Conservation (phyloP, 2,113 vertebrate species). For the Junco hyemalis region DNA sequence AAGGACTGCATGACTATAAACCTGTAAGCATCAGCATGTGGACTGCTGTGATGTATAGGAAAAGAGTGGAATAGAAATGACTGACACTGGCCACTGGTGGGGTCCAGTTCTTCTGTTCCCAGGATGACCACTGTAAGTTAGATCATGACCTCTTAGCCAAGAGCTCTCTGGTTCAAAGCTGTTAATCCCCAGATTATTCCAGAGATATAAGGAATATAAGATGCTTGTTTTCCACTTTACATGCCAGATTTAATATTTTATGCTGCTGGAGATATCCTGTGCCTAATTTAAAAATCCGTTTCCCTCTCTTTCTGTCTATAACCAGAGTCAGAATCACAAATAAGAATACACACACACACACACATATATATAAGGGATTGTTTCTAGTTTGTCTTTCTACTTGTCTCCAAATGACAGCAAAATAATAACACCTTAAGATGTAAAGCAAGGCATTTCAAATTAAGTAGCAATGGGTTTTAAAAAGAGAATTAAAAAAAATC, state of each 20-base stretch:
- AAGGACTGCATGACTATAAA: background rate
- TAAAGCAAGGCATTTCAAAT: background rate
- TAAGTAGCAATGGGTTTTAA: background rate
- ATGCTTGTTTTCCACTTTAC: background rate
- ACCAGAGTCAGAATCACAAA: background rate
- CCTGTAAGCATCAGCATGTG: background rate
- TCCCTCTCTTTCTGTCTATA: background rate
- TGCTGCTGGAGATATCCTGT: background rate
- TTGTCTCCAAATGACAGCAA: background rate
- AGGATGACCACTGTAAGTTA: background rate
- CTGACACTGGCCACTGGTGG: background rate
- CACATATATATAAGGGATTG: background rate
- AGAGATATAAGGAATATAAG: background rate
- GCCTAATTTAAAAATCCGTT: background rate
- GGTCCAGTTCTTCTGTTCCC: background rate
- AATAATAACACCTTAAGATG: background rate
- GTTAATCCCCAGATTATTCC: background rate
- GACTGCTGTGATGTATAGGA: background rate
- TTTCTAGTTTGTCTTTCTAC: background rate
- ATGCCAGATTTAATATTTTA: background rate
- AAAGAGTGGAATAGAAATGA: background rate
- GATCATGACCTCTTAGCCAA: background rate
- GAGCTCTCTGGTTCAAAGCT: background rate
- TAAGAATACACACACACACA: background rate
- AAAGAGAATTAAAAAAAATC: background rate